These are phyloP conservation scores for Diadumene lineata DNA, from an alignment of 92 coral and sea anemone species.

Conservation along the genomic window DNA sequence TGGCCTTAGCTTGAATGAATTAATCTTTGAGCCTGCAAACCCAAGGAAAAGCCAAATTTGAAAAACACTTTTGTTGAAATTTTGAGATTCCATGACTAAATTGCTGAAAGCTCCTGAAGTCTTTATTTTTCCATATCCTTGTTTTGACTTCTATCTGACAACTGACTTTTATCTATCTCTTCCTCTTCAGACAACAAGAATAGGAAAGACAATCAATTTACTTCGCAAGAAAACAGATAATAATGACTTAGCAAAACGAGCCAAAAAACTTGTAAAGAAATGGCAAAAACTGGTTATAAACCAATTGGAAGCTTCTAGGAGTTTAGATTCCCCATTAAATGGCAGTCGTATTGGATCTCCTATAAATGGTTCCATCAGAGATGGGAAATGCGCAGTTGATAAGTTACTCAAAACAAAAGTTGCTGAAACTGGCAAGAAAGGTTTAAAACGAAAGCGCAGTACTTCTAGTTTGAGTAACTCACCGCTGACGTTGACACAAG, in stretches of 20 bases:
- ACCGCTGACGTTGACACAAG: conserved; percentile 60
- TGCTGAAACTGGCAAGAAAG: conserved; percentile 71
- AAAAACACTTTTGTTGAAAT: too few species aligned
- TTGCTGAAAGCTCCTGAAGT: too few species aligned
- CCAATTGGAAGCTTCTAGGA: conserved; percentile 84
- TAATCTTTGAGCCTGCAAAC: too few species aligned
- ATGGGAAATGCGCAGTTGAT: conserved; percentile 63
- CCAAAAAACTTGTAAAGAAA: conserved; percentile 94
- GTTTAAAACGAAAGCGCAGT: conserved; percentile 81
- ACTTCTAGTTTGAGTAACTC: conserved; percentile 75
- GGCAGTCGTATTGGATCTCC: conserved; percentile 87
- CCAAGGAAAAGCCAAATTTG: too few species aligned
- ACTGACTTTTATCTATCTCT: too few species aligned
- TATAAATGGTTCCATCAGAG: conserved; percentile 81
- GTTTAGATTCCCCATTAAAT: conserved; percentile 87
- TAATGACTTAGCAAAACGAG: conserved; percentile 89
- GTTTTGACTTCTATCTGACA: too few species aligned
- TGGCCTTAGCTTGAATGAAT: too few species aligned
- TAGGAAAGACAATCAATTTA: conserved; percentile 93
- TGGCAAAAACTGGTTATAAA: conserved; percentile 95
- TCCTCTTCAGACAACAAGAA: conserved; percentile 96
- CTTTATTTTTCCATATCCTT: too few species aligned
- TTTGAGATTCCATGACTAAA: too few species aligned
- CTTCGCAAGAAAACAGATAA: conserved; percentile 92
- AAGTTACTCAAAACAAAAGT: conserved; percentile 60